These are phyloP conservation scores for Lacerta agilis DNA, from an alignment of 2,797 vertebrate genomes.

Conservation along the genomic window DNA sequence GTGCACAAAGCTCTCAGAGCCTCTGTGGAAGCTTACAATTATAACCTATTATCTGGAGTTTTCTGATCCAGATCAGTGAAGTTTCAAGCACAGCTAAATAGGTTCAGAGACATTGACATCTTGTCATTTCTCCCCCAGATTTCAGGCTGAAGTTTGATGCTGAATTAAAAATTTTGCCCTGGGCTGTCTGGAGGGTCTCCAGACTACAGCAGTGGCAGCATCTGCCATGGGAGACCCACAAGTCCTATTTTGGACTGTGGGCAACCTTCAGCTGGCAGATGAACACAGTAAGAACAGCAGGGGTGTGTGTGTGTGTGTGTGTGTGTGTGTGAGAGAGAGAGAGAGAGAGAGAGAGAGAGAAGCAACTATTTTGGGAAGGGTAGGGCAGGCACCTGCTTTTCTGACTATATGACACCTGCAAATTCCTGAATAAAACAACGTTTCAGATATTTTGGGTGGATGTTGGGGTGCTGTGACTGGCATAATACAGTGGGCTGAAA, in stretches of 20 bases:
- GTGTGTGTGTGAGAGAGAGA: neutral
- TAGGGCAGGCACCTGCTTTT: conserved; percentile 55
- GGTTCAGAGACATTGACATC: conserved; percentile 63
- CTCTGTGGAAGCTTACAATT: conserved; percentile 19
- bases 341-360: neutral
- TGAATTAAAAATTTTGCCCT: conserved; percentile 87
- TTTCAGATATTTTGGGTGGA: neutral
- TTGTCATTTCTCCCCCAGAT: conserved; percentile 72
- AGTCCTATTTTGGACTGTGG: conserved; percentile 62
- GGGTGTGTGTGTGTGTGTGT: neutral
- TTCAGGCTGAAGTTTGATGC: conserved; percentile 79
- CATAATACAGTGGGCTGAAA: neutral
- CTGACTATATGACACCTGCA: conserved; percentile 13
- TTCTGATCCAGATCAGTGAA: conserved; percentile 45
- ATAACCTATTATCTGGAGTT: conserved; percentile 48
- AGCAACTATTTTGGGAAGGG: conserved; percentile 16
- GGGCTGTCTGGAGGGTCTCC: conserved; percentile 87
- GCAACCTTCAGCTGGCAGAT: conserved; percentile 67
- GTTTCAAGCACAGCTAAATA: conserved; percentile 45
- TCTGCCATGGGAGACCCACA: conserved; percentile 83
- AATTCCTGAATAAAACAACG: conserved; percentile 15
- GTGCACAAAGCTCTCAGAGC: neutral
- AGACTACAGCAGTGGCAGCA: conserved; percentile 81
- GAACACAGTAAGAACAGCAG: conserved; percentile 43
- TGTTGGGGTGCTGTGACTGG: neutral